Conservation (phyloP, 2,113 vertebrate species). For the Elanus axillaris region DNA sequence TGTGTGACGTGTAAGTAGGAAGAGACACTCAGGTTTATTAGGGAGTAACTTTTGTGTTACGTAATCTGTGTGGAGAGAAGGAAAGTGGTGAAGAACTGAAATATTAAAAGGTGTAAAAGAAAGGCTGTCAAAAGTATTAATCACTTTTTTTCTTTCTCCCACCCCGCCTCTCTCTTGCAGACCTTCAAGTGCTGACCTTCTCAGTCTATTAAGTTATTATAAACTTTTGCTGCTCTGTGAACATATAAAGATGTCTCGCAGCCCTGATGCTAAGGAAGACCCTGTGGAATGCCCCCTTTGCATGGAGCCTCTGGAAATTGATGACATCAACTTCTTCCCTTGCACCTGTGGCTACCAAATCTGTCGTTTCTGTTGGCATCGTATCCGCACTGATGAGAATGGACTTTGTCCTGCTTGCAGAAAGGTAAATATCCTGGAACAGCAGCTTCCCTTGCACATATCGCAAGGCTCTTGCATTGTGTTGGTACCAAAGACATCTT, state of each 20-base stretch:
- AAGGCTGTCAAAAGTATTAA: background rate
- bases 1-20: background rate
- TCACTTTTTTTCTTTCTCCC: background rate
- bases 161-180: conserved; percentile 27
- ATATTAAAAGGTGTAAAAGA: background rate
- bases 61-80: background rate
- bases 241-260: conserved; percentile 91
- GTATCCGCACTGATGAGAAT: conserved; percentile 98
- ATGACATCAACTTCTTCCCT: conserved; percentile 99
- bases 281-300: conserved; percentile 98
- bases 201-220: conserved; percentile 79
- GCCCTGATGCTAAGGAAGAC: conserved; percentile 96
- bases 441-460: background rate
- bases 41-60: background rate
- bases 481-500: background rate
- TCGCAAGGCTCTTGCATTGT: background rate
- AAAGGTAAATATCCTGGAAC: conserved; percentile 83
- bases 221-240: conserved; percentile 79
- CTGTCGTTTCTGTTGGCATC: conserved; percentile 99
- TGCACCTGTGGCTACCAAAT: conserved; percentile 99
- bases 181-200: conserved; percentile 69
- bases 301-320: conserved; percentile 98
- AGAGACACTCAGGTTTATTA: background rate
- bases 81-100: background rate
- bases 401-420: conserved; percentile 98